phyloP scores from a whole-genome alignment of 2,797 vertebrate genomes.

The Stomatorhinus walkeri region DNA sequence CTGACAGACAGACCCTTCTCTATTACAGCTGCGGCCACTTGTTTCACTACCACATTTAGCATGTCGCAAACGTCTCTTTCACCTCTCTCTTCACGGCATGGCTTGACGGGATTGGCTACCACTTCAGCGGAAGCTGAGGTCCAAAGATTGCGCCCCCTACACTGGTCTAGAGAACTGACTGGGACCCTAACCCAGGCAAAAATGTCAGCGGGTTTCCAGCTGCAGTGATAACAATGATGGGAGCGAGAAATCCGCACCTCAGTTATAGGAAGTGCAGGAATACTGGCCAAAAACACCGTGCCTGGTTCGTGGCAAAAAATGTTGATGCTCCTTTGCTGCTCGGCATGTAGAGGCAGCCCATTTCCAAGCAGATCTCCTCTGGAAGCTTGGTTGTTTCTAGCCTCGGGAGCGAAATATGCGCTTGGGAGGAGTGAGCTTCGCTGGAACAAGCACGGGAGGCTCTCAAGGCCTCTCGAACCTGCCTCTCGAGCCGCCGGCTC shows the following conservation, averaged over 20 bases:
- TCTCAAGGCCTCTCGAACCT: background rate
- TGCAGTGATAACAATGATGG: background rate
- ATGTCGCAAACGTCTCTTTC: background rate
- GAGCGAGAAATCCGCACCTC: background rate
- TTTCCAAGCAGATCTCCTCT: background rate
- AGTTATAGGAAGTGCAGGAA: background rate
- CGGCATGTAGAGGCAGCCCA: background rate
- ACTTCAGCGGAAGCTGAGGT: background rate
- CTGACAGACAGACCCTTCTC: background rate
- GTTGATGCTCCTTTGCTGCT: background rate
- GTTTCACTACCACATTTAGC: background rate
- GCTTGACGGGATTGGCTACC: background rate
- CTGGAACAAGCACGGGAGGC: background rate
- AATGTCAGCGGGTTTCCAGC: background rate
- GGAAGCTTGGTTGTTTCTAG: background rate
- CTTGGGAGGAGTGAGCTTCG: background rate
- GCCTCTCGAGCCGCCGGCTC: background rate
- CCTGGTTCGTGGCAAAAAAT: background rate
- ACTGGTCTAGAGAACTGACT: background rate
- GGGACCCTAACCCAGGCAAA: background rate
- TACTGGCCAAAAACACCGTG: background rate
- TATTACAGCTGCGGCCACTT: conserved; percentile 2
- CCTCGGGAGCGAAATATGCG: background rate
- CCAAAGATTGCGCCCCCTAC: background rate
- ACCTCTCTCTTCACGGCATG: background rate